phyloP scores from a whole-genome alignment of 2,113 vertebrate species.

The Anser brachyrhynchus region DNA sequence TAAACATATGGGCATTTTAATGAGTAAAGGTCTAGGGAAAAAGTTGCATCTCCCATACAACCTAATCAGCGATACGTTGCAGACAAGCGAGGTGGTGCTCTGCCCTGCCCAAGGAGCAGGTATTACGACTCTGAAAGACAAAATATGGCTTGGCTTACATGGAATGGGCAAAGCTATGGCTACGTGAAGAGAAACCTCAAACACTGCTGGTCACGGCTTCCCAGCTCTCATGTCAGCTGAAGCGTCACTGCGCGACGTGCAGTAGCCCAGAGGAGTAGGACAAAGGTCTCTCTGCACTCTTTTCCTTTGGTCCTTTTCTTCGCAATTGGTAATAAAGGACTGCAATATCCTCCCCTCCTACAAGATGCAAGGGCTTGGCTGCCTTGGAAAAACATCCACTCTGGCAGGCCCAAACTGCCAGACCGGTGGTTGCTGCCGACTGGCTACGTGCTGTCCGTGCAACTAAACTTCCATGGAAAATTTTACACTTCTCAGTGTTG shows the following conservation, averaged over 20 bases:
- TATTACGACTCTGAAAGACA: background rate
- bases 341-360: background rate
- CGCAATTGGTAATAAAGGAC: background rate
- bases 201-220: background rate
- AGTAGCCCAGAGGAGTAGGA: background rate
- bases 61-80: background rate
- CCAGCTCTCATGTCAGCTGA: background rate
- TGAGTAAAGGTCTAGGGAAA: background rate
- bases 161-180: background rate
- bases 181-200: slow-evolving; percentile 32
- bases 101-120: slow-evolving; percentile 18
- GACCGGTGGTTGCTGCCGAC: background rate
- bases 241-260: accelerated
- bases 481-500: background rate
- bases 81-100: background rate
- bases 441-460: slow-evolving; percentile 38
- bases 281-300: background rate
- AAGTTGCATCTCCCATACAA: background rate
- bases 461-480: background rate
- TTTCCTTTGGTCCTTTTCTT: background rate
- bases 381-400: background rate
- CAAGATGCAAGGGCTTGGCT: background rate
- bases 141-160: background rate
- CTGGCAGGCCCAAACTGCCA: background rate
- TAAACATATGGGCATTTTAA: background rate